phyloP scores from a whole-genome alignment of 2,113 vertebrate species.

The Brienomyrus brachyistius region DNA sequence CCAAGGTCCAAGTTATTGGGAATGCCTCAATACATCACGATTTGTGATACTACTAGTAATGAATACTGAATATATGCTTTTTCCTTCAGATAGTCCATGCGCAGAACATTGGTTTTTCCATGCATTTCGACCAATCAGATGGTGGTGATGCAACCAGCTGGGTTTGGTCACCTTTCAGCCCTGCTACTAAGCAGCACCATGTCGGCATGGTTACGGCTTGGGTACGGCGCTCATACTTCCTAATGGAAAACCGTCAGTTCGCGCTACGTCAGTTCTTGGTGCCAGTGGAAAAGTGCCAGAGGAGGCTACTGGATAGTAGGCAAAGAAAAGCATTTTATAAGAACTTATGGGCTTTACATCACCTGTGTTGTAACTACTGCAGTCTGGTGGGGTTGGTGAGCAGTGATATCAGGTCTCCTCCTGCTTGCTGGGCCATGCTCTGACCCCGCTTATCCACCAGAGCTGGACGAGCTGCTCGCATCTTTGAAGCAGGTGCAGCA shows the following conservation, averaged over 20 bases:
- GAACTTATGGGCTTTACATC: background rate
- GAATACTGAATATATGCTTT: too few relatives aligned
- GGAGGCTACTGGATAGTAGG: background rate
- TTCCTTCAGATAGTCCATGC: too few relatives aligned
- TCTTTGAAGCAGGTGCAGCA: conserved; percentile 77
- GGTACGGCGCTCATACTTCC: background rate
- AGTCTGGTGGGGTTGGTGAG: background rate
- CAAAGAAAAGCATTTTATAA: background rate
- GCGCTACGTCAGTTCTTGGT: background rate
- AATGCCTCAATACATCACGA: too few relatives aligned
- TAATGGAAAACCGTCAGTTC: background rate
- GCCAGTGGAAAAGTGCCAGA: background rate
- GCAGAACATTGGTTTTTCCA: too few relatives aligned
- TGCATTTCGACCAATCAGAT: too few relatives aligned
- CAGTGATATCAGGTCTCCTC: background rate
- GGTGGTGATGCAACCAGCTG: background rate
- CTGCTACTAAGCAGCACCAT: background rate
- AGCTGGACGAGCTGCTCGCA: conserved; percentile 77
- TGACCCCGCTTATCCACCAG: conserved; percentile 45
- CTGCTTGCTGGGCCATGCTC: background rate
- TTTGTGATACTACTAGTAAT: too few relatives aligned
- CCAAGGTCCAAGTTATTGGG: too few relatives aligned
- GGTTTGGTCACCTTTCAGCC: too few relatives aligned
- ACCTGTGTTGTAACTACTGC: background rate
- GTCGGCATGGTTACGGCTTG: background rate